Base-by-base conservation (phyloP, 2,113 vertebrate species). In the Syrmaticus mikado region DNA sequence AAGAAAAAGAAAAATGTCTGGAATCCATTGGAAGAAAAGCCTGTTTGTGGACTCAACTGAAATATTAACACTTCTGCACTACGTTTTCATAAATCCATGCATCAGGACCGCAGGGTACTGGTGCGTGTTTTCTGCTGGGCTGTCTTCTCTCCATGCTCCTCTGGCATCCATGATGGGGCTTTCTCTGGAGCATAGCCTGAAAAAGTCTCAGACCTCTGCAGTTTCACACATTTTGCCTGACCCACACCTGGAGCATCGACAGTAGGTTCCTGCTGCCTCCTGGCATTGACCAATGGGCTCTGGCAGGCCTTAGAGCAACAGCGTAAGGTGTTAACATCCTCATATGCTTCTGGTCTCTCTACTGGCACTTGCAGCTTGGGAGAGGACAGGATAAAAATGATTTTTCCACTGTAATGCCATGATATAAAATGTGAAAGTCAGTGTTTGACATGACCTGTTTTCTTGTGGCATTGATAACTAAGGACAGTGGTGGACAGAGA, bases 341-440 rank as follows among this genome's bases (percentile, higher is more conserved):
- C 93, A 92, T 75, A 82, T 87, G 71, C 82, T 92, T 93, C 72
- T 92, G 64, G 60, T 91, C 45, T 77, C 72, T 83, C 87, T 83
- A 32, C 55, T 88, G 72, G 55, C 75, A 41, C 50, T 87, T 74
- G 41, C 12, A 66, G 85, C 60, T 41, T 94, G n/a, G 6, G 32
- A 91, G 28, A 83, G 82, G 43, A 46, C 28, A 79, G 34, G 21
- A 74, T 85, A 73, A 92, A 92, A 80, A 53, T 14, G 0, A 13
- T 43, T 82, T 82, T 83, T 85, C 82, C 36, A 38, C 45, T 34
- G 1, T 34, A 34, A 71, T 58, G 24, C 55, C 6, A 0, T 46
- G 43, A 17, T 85, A 25, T 76, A 62, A 91, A 87, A 61, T 67
- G 41, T 72, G n/a, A 28, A 45, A 82, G 18, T 82, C 24, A 28